Evolutionary conservation across 2,113 vertebrate genomes (phyloP).

Genomic region (Madoqua kirkii): DNA sequence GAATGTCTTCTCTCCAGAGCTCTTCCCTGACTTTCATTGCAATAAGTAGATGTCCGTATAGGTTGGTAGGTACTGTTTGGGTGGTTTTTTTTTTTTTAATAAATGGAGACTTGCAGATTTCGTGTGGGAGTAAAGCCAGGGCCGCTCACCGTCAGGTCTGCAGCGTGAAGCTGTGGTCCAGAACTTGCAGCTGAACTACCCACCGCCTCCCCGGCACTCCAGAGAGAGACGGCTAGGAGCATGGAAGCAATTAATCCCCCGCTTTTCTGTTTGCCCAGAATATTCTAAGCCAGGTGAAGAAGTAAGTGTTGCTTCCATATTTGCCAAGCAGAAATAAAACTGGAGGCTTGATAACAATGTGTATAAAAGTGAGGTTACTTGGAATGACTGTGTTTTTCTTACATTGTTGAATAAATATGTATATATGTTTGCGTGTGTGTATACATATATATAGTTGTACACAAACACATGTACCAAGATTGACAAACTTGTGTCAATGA

Average conservation of each 20-base stretch:
- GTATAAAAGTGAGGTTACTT: slow-evolving; percentile 5
- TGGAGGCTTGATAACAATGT: neutral
- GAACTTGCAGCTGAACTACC: neutral
- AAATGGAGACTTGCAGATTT: neutral
- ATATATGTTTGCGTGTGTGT: too few species aligned
- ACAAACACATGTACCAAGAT: neutral
- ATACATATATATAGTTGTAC: too few species aligned
- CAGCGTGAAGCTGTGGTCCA: neutral
- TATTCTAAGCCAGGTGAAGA: slow-evolving; percentile 29
- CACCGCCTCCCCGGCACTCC: neutral
- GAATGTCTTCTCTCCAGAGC: neutral
- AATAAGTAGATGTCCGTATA: neutral
- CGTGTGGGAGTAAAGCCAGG: neutral
- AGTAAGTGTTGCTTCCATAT: slow-evolving; percentile 36
- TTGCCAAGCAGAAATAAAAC: slow-evolving; percentile 34
- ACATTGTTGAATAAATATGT: neutral
- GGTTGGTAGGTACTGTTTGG: neutral
- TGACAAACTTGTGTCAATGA: neutral
- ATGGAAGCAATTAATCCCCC: slow-evolving; percentile 52
- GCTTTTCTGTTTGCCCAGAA: slow-evolving; percentile 42
- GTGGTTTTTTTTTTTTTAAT: neutral
- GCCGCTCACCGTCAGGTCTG: neutral
- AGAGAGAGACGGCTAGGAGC: neutral
- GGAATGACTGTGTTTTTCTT: neutral
- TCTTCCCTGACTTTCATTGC: neutral